Conservation (phyloP, 2,797 vertebrate genomes). For the Hipposideros larvatus region DNA sequence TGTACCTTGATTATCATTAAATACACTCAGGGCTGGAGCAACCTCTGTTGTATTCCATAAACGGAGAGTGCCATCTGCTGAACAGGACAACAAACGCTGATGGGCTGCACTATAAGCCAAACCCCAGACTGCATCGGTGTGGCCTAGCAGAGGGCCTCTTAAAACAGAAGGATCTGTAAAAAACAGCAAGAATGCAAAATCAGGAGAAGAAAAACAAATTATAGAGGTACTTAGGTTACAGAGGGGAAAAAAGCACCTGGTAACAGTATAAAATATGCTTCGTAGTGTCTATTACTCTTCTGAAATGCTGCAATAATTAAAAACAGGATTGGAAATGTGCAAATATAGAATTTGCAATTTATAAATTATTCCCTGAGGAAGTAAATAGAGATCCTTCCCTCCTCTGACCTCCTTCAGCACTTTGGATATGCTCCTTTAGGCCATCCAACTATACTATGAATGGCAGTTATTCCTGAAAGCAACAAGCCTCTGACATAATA, state of each 20-base stretch:
- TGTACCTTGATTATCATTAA: conserved; percentile 96
- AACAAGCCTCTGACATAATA: neutral
- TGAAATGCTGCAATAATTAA: conserved; percentile 36
- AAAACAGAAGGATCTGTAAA: conserved; percentile 95
- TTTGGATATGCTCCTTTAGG: neutral
- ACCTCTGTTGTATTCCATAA: conserved; percentile 95
- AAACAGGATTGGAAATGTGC: conserved; percentile 40
- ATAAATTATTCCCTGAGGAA: neutral
- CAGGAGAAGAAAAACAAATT: conserved; percentile 20
- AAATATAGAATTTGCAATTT: conserved; percentile 4
- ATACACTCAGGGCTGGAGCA: conserved; percentile 94
- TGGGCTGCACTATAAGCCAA: conserved; percentile 96
- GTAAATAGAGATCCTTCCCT: neutral
- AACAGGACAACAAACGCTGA: conserved; percentile 97
- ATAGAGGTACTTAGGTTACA: neutral
- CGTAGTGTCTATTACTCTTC: conserved; percentile 36
- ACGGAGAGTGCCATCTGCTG: conserved; percentile 96
- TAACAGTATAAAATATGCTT: neutral
- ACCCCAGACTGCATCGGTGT: conserved; percentile 97
- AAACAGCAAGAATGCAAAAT: conserved; percentile 48
- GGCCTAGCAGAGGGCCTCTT: conserved; percentile 94
- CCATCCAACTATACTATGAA: neutral
- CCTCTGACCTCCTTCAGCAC: neutral
- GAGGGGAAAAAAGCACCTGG: neutral
- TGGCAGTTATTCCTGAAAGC: neutral